A percentile compares a stretch with the other conserved stretches of the same genome.
Conservation (phyloP, 1,140 invertebrate genomes). For the Leptopilina clavipes region DNA sequence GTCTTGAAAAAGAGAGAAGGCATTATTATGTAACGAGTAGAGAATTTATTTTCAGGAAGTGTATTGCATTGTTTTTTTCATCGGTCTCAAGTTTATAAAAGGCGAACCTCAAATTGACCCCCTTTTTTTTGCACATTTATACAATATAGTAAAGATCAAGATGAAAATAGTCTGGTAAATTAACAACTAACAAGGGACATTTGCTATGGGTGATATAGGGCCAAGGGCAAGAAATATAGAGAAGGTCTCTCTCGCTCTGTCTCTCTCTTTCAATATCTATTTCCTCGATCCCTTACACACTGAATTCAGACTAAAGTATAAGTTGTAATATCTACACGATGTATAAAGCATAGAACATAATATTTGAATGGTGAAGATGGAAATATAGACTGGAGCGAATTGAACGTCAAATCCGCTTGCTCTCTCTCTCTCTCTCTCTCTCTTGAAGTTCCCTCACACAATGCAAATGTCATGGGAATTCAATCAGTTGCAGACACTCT, state of each 20-base stretch:
- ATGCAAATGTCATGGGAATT: conserved; percentile 39
- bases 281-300: conserved; percentile 46
- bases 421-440: neutral
- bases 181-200: conserved; percentile 28
- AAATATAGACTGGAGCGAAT: conserved; percentile 34
- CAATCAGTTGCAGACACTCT: conserved; percentile 40
- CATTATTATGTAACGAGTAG: neutral
- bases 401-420: conserved; percentile 28
- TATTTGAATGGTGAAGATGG: conserved; percentile 10
- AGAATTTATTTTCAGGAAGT: neutral
- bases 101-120: conserved; percentile 3
- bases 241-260: neutral
- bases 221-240: conserved; percentile 29
- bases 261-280: conserved; percentile 52
- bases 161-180: conserved; percentile 26
- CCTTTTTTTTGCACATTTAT: no score
- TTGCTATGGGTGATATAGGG: conserved; percentile 16
- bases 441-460: neutral
- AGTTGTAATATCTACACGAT: conserved; percentile 1
- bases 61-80: neutral
- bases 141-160: neutral
- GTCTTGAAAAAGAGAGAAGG: neutral
- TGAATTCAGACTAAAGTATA: neutral
- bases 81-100: conserved; percentile 5
- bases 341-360: neutral